A percentile compares a stretch with the other conserved stretches of the same genome.
These are phyloP conservation scores for Lottia gigantea DNA, from an alignment of 2,888 invertebrate genomes.

Conservation along the genomic window DNA sequence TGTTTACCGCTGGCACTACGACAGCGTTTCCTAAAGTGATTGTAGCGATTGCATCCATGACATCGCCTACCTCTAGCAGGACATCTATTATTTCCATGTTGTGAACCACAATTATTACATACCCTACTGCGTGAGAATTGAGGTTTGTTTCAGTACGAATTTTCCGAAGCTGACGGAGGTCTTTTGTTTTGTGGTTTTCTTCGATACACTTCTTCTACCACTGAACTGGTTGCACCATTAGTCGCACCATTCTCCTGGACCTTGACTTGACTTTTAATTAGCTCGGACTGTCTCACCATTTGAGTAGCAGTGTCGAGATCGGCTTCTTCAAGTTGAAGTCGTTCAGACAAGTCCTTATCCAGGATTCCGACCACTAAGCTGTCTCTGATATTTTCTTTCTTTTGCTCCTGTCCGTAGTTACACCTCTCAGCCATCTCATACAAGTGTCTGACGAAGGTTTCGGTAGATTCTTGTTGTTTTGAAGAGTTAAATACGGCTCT, in stretches of 20 bases:
- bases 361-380: slow-evolving; percentile 23
- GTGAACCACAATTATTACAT: slow-evolving; percentile 19
- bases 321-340: slow-evolving; percentile 21
- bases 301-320: slow-evolving; percentile 22
- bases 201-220: neutral
- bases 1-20: neutral
- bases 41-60: slow-evolving; percentile 13
- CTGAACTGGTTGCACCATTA: slow-evolving; percentile 3
- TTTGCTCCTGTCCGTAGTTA: slow-evolving; percentile 18
- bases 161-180: neutral
- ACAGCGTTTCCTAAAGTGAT: slow-evolving; percentile 24
- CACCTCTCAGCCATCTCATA: slow-evolving; percentile 29
- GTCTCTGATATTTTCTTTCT: slow-evolving; percentile 24
- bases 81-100: slow-evolving; percentile 18
- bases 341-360: slow-evolving; percentile 23
- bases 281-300: slow-evolving; percentile 18
- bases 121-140: neutral
- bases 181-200: neutral
- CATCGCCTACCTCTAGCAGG: slow-evolving; percentile 16
- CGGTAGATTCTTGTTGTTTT: slow-evolving; percentile 20
- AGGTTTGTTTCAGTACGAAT: neutral
- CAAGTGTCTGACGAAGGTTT: slow-evolving; percentile 22
- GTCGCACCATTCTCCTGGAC: slow-evolving; percentile 3
- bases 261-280: slow-evolving; percentile 23
- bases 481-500: slow-evolving; percentile 17